phyloP scores from a whole-genome alignment of 2,888 invertebrate genomes.

The Eristalis intricaria region DNA sequence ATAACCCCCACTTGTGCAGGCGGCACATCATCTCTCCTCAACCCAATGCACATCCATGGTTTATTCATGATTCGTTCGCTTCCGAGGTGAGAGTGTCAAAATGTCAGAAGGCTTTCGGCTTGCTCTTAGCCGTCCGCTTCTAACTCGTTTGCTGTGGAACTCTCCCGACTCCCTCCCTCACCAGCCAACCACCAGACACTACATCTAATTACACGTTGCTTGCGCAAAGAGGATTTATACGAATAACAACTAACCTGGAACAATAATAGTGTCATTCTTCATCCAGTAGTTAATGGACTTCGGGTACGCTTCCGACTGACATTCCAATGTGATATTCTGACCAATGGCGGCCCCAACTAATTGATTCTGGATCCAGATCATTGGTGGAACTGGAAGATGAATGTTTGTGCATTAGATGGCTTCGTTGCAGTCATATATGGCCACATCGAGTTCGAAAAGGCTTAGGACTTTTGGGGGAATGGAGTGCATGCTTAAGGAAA shows the following conservation, averaged over 20 bases:
- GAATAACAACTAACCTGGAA: slow-evolving; percentile 82
- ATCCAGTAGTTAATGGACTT: slow-evolving; percentile 89
- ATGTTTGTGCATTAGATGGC: slow-evolving; percentile 50
- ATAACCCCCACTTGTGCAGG: neutral
- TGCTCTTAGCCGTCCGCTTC: neutral
- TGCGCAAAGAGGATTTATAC: slow-evolving; percentile 54
- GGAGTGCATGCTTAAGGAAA: neutral
- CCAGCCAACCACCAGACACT: neutral
- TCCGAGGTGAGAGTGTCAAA: slow-evolving; percentile 52
- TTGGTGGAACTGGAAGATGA: slow-evolving; percentile 84
- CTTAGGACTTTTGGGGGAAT: neutral
- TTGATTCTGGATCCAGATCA: slow-evolving; percentile 88
- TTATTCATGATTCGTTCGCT: slow-evolving; percentile 61
- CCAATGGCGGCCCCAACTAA: slow-evolving; percentile 86
- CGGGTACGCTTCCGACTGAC: slow-evolving; percentile 87
- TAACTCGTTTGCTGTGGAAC: neutral
- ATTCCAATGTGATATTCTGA: slow-evolving; percentile 86
- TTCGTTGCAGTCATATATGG: neutral
- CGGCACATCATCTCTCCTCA: neutral
- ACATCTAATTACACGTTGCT: slow-evolving; percentile 67
- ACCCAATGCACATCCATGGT: slow-evolving; percentile 22
- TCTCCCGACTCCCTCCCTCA: neutral
- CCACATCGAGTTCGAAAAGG: neutral
- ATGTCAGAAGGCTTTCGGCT: slow-evolving; percentile 51
- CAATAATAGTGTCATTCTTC: slow-evolving; percentile 84